Conservation (phyloP, 35 echinoderm and acorn worm species). For the Anneissia japonica region DNA sequence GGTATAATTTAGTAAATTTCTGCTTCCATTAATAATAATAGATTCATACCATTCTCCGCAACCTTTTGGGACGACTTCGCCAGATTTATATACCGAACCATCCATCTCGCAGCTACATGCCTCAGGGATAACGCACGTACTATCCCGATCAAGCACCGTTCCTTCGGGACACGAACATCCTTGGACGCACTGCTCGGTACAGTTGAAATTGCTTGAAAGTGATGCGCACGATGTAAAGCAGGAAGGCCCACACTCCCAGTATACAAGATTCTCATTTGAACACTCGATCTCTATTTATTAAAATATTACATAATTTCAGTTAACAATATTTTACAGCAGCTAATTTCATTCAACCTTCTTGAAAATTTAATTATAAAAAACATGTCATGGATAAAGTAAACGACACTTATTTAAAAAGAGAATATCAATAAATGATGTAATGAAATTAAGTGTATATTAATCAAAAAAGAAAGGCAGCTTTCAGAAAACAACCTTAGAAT, state of each 20-base stretch:
- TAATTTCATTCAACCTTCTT: no score
- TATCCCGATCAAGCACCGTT: slow-evolving; percentile 14
- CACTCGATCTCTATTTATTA: neutral
- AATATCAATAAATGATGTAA: no score
- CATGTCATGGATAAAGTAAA: no score
- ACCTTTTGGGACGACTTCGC: slow-evolving; percentile 33
- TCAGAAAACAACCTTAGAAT: neutral
- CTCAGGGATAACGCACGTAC: slow-evolving; percentile 35
- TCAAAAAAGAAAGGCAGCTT: neutral
- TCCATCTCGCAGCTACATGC: slow-evolving; percentile 39
- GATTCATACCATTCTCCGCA: slow-evolving; percentile 67
- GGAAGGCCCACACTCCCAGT: slow-evolving; percentile 13
- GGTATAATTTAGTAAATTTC: neutral
- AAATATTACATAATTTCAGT: no score
- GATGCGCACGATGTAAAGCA: slow-evolving; percentile 28
- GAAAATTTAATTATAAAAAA: no score
- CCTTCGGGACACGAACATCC: slow-evolving; percentile 65
- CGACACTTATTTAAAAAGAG: neutral
- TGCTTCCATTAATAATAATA: neutral
- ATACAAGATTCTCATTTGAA: neutral
- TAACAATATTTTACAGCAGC: no score
- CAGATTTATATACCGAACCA: neutral
- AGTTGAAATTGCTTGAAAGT: neutral
- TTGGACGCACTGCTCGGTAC: slow-evolving; percentile 58
- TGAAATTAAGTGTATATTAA: no score